Evolutionary conservation across 2,113 vertebrate genomes (phyloP).

Genomic region (Nibea albiflora): DNA sequence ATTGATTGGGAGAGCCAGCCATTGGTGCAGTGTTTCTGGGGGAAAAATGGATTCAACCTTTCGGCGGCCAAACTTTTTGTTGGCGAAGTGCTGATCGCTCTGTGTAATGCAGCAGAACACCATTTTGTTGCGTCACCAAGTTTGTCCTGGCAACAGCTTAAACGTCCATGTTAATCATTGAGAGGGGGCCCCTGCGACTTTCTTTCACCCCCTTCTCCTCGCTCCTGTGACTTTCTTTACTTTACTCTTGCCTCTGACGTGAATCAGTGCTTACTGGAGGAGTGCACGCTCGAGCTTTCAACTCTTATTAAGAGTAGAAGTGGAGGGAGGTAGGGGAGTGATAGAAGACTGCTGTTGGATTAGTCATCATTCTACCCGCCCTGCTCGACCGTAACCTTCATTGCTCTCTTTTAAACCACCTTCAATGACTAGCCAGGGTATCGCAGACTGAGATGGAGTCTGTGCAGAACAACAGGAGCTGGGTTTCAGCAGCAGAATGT

Average conservation of each 20-base stretch:
- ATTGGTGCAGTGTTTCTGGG: background rate
- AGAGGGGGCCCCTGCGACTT: background rate
- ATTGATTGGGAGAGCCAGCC: constrained; percentile 48
- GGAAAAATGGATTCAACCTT: constrained; percentile 35
- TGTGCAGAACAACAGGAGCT: background rate
- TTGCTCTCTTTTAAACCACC: background rate
- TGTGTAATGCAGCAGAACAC: constrained; percentile 35
- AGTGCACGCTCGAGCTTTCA: constrained; percentile 11
- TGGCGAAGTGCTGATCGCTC: constrained; percentile 42
- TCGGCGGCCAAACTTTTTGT: constrained; percentile 30
- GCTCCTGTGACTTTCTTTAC: background rate
- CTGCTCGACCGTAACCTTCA: constrained; percentile 31
- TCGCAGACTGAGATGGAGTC: background rate
- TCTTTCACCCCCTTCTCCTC: background rate
- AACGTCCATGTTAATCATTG: constrained; percentile 31
- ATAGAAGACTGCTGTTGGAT: constrained; percentile 48
- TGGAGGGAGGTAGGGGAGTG: constrained; percentile 5
- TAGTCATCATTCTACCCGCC: constrained; percentile 41
- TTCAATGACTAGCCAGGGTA: background rate
- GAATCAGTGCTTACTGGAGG: constrained; percentile 17
- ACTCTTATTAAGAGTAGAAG: constrained; percentile 22
- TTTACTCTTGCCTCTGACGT: background rate
- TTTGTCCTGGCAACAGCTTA: constrained; percentile 28
- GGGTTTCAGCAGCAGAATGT: background rate
- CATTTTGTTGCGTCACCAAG: background rate